Evolutionary conservation across 2,113 vertebrate genomes (phyloP), one percentile per base, ranked within the genome.

Genomic region (Microtus richardsoni): DNA sequence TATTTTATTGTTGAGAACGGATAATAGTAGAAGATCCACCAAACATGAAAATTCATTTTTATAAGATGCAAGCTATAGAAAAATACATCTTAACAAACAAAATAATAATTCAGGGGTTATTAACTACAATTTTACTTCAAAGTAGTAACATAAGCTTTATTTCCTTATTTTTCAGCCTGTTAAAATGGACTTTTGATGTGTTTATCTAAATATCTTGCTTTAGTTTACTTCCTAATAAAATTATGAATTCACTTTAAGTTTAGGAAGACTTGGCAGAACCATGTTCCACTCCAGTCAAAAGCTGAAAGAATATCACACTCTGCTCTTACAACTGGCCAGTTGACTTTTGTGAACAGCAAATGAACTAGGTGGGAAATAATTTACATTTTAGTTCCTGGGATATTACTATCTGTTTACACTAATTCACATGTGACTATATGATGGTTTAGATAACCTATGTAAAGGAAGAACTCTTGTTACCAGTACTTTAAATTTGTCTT

Each of bases 231-330:
- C 3, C 10, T 64, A 52, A 52, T 52, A 78, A 2, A 83, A 94
- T 66, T 89, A 82, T 83, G 28, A 78, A 94, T 54, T 87, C 52
- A n/a, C 4, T 73, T 91, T 83, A 88, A 93, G 93, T 84, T 60
- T 52, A 75, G 3, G 52, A 91, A 83, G 21, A 26, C 62, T 66
- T 88, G 16, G 3, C 19, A 66, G 36, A 36, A 0, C 90, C 44
- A 14, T 74, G 16, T 68, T 82, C 24, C 9, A 54, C 0, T 64
- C 2, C 2, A 62, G 21, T 44, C 36, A 87, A 60, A 0, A 24
- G 2, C 3, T 44, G 33, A 7, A 60, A 16, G 62, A 88, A 33
- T 5, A 44, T 24, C 47, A 70, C 5, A 47, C 47, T 89, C 44
- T 36, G 85, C 7, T 83, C 22, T 13, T 17, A 28, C 0, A 60